Conservation (phyloP, 2,113 vertebrate genomes). For the Nothocercus nigrocapillus region DNA sequence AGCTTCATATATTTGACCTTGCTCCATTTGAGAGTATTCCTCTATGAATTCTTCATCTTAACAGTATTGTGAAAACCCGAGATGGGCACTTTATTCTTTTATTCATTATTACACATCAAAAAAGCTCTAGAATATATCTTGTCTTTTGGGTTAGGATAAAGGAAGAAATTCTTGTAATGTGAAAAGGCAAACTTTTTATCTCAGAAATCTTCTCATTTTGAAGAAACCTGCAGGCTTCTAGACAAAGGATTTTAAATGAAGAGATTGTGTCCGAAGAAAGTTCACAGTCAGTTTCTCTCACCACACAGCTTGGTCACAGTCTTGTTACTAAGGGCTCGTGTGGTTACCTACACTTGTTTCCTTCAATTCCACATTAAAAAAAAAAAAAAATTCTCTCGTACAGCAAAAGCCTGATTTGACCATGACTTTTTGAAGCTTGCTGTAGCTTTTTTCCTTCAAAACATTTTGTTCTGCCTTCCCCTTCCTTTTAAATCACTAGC, state of each 20-base stretch:
- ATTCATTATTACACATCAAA: constrained; percentile 1
- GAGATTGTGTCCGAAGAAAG: neutral
- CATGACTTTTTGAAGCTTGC: neutral
- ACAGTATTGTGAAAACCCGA: neutral
- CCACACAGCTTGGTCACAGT: neutral
- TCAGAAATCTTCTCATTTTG: constrained; percentile 12
- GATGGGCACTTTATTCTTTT: neutral
- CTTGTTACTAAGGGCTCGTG: neutral
- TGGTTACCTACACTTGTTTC: constrained; percentile 16
- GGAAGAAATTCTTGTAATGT: neutral
- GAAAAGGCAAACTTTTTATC: neutral
- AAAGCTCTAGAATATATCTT: neutral
- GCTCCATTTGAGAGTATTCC: neutral
- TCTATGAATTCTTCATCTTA: constrained; percentile 28
- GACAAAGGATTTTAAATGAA: constrained; percentile 41
- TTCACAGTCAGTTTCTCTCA: constrained; percentile 15
- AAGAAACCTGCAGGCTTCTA: constrained; percentile 18
- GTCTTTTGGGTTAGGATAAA: neutral
- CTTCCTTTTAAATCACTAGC: constrained; percentile 9
- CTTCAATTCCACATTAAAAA: neutral
- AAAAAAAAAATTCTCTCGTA: neutral
- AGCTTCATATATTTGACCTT: constrained; percentile 5
- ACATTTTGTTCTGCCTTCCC: constrained; percentile 14
- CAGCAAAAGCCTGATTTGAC: neutral
- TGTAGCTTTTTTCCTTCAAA: neutral